Evolutionary conservation across 2,113 vertebrate species (phyloP).

Genomic region (Daphoenositta chrysoptera): DNA sequence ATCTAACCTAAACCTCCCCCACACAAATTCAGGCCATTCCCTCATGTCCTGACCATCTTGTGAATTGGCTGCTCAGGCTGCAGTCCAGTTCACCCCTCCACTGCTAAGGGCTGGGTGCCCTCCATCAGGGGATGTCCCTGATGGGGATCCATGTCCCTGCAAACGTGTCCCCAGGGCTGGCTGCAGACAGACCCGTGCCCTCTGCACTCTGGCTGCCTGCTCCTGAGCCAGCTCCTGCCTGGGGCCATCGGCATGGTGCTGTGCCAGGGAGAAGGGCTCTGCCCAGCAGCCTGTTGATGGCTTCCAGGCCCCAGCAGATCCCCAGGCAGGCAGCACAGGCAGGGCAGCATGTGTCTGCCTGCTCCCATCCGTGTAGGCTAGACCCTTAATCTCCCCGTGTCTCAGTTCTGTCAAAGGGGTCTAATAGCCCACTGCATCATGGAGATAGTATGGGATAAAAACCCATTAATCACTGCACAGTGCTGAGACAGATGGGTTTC

Average conservation of each 20-base stretch:
- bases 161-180: rapidly evolving
- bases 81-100: neutral
- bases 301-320: neutral
- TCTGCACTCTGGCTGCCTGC: rapidly evolving
- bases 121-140: neutral
- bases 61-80: neutral
- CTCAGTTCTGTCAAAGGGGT: conserved; percentile 23
- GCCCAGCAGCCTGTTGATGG: neutral
- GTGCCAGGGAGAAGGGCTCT: neutral
- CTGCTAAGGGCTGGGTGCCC: neutral
- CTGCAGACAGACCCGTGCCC: neutral
- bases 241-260: neutral
- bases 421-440: conserved; percentile 53
- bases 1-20: neutral
- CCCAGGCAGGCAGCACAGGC: neutral
- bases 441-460: neutral
- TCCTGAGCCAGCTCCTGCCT: rapidly evolving
- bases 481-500: conserved; percentile 22
- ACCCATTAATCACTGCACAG: conserved; percentile 20
- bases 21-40: neutral
- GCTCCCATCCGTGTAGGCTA: neutral
- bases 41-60: neutral
- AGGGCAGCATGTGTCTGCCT: neutral
- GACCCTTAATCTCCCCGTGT: neutral
- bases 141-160: neutral